Conservation (phyloP, 2,888 invertebrate species). For the Ormyrus nitidulus region DNA sequence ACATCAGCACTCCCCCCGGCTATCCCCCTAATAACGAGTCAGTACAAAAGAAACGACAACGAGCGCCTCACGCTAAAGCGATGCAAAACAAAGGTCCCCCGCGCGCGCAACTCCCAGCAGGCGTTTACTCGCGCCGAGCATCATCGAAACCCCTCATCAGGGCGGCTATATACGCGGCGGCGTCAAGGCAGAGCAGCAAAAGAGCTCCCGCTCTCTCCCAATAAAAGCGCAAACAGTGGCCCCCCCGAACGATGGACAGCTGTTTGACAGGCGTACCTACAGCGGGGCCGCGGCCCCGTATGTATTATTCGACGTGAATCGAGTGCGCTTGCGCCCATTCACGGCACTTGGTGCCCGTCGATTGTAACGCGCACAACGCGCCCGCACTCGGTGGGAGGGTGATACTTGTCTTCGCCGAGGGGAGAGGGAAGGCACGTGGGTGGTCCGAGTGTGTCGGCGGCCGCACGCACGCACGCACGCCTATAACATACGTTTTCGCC, state of each 20-base stretch:
- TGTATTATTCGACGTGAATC: conserved; percentile 12
- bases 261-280: conserved; percentile 3
- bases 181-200: no score
- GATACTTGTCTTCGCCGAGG: conserved; percentile 23
- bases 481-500: background rate
- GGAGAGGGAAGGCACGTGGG: conserved; percentile 14
- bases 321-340: background rate
- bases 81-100: no score
- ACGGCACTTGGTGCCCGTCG: conserved; percentile 22
- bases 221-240: conserved; percentile 18
- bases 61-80: no score
- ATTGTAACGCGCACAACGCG: conserved; percentile 12
- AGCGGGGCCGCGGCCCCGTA: background rate
- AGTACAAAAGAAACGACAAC: no score
- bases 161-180: no score
- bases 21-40: no score
- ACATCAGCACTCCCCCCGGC: no score
- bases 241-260: background rate
- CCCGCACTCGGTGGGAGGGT: conserved; percentile 2
- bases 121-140: no score
- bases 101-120: no score
- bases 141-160: no score
- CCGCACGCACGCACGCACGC: background rate
- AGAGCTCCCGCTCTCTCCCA: background rate
- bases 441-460: conserved; percentile 28